Conservation (phyloP, 1,140 invertebrate genomes). For the Nixonia krombeini region DNA sequence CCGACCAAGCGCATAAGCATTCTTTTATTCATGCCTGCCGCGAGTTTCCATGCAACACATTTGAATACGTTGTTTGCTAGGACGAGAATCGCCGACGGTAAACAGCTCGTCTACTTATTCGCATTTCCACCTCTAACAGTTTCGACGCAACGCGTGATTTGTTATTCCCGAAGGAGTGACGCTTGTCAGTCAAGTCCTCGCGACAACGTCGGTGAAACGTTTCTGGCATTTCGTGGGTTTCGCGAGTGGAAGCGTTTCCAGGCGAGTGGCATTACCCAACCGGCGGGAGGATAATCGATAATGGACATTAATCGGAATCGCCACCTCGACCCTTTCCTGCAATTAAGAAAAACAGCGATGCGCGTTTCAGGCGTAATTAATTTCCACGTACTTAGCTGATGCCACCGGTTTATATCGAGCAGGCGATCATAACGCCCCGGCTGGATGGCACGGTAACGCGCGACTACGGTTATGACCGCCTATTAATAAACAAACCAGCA, state of each 20-base stretch:
- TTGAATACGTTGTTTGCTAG: conserved; percentile 20
- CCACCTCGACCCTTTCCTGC: too few relatives aligned
- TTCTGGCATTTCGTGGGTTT: too few relatives aligned
- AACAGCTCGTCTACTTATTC: conserved; percentile 7
- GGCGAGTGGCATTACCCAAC: too few relatives aligned
- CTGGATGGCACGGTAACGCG: conserved; percentile 13
- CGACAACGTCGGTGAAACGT: too few relatives aligned
- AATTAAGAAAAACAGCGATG: conserved; percentile 18
- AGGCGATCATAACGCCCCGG: conserved; percentile 1
- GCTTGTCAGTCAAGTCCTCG: too few relatives aligned
- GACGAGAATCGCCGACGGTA: conserved; percentile 11
- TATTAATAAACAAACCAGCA: background rate
- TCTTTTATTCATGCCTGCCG: conserved; percentile 17
- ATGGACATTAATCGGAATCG: too few relatives aligned
- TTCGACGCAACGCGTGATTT: conserved; percentile 1
- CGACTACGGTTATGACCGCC: conserved; percentile 16
- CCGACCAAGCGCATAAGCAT: too few relatives aligned
- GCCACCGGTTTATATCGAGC: conserved; percentile 20
- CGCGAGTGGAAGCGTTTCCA: too few relatives aligned
- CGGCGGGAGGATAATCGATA: too few relatives aligned
- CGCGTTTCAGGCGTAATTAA: conserved; percentile 27
- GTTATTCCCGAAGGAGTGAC: too few relatives aligned
- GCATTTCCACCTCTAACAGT: too few relatives aligned
- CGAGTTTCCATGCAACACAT: conserved; percentile 28
- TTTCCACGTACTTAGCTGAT: conserved; percentile 25